Conservation (phyloP, 2,113 vertebrate genomes). For the Neodon shergylaensis region DNA sequence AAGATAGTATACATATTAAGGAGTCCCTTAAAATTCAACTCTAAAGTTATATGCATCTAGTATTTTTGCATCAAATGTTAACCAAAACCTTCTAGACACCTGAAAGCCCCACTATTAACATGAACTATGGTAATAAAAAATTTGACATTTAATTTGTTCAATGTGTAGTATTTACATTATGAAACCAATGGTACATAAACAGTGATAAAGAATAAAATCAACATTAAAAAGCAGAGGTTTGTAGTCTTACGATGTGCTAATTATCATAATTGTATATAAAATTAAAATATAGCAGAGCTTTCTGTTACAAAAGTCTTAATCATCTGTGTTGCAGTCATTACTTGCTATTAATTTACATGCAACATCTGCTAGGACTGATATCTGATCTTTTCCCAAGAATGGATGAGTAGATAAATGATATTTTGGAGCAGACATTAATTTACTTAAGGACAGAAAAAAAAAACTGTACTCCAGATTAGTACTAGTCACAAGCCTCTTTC, state of each 20-base stretch:
- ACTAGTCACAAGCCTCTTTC: constrained; percentile 84
- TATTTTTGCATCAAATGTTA: constrained; percentile 86
- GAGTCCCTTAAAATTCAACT: constrained; percentile 90
- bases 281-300: constrained; percentile 84
- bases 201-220: constrained; percentile 85
- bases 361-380: constrained; percentile 84
- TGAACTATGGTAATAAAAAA: constrained; percentile 80
- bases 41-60: constrained; percentile 89
- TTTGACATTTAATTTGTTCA: constrained; percentile 83
- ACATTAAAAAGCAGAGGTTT: constrained; percentile 83
- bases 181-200: constrained; percentile 85
- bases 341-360: constrained; percentile 85
- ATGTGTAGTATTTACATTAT: constrained; percentile 88
- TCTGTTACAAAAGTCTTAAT: constrained; percentile 85
- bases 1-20: constrained; percentile 94
- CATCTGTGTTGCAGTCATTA: constrained; percentile 83
- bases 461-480: constrained; percentile 82
- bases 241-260: constrained; percentile 83
- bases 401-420: constrained; percentile 77
- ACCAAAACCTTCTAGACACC: constrained; percentile 85
- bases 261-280: constrained; percentile 86
- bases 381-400: constrained; percentile 72
- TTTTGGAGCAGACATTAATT: constrained; percentile 82
- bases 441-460: constrained; percentile 74
- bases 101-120: constrained; percentile 85